These are phyloP conservation scores for Acanthosoma haemorrhoidale DNA, from an alignment of 2,888 invertebrate genomes.

Conservation along the genomic window DNA sequence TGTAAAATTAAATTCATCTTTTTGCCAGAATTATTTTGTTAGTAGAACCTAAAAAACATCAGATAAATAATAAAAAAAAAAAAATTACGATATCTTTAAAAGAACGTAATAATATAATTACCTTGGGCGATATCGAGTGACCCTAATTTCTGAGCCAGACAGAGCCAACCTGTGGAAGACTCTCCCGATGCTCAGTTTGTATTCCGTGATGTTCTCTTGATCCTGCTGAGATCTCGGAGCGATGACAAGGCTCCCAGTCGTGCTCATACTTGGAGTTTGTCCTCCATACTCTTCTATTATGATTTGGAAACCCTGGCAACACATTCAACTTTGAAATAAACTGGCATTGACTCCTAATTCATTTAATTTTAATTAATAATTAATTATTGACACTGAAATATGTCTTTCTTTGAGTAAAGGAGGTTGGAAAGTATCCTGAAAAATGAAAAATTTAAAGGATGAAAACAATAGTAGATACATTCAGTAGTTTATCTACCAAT, in stretches of 20 bases:
- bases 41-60: too few relatives aligned
- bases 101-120: conserved; percentile 34
- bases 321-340: conserved; percentile 5
- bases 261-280: conserved; percentile 44
- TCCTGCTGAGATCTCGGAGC: conserved; percentile 41
- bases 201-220: conserved; percentile 60
- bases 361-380: not conserved
- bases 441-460: not conserved
- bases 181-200: conserved; percentile 84
- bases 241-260: conserved; percentile 46
- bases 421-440: not conserved
- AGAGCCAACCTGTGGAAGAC: conserved; percentile 89
- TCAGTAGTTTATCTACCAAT: too few relatives aligned
- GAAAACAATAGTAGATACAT: too few relatives aligned
- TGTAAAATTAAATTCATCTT: too few relatives aligned
- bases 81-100: too few relatives aligned
- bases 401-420: too few relatives aligned
- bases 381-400: not conserved
- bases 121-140: conserved; percentile 91
- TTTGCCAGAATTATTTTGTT: too few relatives aligned
- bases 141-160: conserved; percentile 82
- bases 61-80: too few relatives aligned
- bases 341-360: too few relatives aligned
- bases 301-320: conserved; percentile 73
- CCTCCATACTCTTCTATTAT: conserved; percentile 53